Conservation (phyloP, 1,140 invertebrate species). For the Steinernema khuongi region DNA sequence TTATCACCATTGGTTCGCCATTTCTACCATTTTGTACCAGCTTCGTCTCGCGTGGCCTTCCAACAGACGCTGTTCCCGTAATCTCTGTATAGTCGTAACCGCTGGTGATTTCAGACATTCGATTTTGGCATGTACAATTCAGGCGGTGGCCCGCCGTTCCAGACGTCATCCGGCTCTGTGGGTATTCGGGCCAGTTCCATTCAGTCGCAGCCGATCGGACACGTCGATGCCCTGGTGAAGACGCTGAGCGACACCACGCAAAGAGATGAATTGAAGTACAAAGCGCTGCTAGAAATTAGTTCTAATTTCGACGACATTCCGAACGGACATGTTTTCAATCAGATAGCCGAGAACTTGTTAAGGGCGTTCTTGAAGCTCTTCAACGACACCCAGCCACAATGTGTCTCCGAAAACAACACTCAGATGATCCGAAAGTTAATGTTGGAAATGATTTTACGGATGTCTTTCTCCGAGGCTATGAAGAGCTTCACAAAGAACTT, state of each 20-base stretch:
- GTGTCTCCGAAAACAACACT: slow-evolving; percentile 32
- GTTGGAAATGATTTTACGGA: slow-evolving; percentile 27
- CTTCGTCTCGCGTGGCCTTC: too few relatives aligned
- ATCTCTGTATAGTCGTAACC: too few relatives aligned
- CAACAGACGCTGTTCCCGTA: too few relatives aligned
- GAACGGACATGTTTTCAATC: neutral
- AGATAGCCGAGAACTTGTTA: slow-evolving; percentile 24
- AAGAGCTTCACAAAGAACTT: slow-evolving; percentile 25
- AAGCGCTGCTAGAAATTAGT: slow-evolving; percentile 6
- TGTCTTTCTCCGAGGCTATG: slow-evolving; percentile 18
- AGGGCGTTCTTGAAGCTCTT: slow-evolving; percentile 16
- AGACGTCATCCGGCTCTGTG: neutral
- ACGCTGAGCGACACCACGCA: neutral
- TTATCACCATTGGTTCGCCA: too few relatives aligned
- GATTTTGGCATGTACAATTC: neutral
- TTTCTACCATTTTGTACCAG: too few relatives aligned
- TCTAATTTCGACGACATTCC: neutral
- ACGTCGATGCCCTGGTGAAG: neutral
- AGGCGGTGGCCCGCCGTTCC: neutral
- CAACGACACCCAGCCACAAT: slow-evolving; percentile 29
- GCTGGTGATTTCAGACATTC: too few relatives aligned
- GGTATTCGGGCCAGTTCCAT: neutral
- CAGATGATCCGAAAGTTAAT: slow-evolving; percentile 30
- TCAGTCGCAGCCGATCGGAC: neutral
- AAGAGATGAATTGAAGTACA: neutral